Percentiles rank a stretch among this genome's conserved stretches.
Conservation (phyloP, 2,113 vertebrate genomes). For the Oryzias curvinotus region DNA sequence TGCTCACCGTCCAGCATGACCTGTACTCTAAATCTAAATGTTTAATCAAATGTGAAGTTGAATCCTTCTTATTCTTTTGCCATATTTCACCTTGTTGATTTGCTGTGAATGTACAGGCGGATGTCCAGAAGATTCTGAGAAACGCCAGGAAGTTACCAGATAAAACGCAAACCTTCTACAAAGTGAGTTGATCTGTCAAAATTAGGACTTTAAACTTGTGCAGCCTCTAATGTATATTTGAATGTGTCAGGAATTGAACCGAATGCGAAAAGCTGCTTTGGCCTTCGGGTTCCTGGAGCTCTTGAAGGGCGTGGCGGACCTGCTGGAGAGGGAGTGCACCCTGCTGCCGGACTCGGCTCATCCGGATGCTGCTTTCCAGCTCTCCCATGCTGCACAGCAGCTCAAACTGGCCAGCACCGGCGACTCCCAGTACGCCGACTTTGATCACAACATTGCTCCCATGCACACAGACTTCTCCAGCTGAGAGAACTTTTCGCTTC, state of each 20-base stretch:
- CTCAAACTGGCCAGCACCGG: slow-evolving; percentile 91
- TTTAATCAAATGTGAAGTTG: neutral
- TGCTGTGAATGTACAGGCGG: slow-evolving; percentile 80
- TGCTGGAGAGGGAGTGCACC: slow-evolving; percentile 94
- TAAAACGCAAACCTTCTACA: slow-evolving; percentile 99
- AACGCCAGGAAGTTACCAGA: slow-evolving; percentile 98
- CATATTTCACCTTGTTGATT: neutral
- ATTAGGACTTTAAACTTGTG: neutral
- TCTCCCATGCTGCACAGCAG: slow-evolving; percentile 93
- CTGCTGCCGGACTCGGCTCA: slow-evolving; percentile 93
- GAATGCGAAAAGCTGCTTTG: slow-evolving; percentile 91
- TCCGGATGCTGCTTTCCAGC: slow-evolving; percentile 94
- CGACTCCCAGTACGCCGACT: slow-evolving; percentile 86
- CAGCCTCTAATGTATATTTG: neutral
- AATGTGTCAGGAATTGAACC: slow-evolving; percentile 88
- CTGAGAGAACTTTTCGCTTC: slow-evolving; percentile 23
- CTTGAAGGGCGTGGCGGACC: slow-evolving; percentile 92
- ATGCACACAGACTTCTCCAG: slow-evolving; percentile 96
- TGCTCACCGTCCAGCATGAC: neutral
- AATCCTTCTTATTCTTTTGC: neutral
- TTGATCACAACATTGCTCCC: slow-evolving; percentile 91
- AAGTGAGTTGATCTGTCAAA: slow-evolving; percentile 76
- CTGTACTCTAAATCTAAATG: too few relatives aligned
- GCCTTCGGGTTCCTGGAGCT: slow-evolving; percentile 97
- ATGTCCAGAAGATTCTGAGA: slow-evolving; percentile 98